A percentile compares a stretch with the other conserved stretches of the same genome.
Evolutionary conservation across 2,113 vertebrate genomes (phyloP).

Genomic region (Dipodomys ordii): DNA sequence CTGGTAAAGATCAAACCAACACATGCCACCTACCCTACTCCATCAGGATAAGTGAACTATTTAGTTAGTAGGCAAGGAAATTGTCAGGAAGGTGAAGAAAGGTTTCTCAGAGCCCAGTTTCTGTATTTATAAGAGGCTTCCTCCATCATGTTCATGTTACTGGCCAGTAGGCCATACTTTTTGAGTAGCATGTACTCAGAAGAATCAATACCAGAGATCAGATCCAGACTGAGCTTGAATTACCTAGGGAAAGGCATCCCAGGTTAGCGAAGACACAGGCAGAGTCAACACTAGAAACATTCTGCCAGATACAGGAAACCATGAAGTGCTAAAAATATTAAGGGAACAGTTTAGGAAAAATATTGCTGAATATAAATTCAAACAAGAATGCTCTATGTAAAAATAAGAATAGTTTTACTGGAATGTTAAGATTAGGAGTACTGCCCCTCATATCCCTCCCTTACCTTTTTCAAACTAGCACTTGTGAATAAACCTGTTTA

Average conservation of each 20-base stretch:
- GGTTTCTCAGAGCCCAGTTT: neutral
- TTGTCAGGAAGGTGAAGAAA: neutral
- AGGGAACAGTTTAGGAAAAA: neutral
- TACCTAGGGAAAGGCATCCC: neutral
- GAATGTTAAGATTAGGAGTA: neutral
- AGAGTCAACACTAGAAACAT: neutral
- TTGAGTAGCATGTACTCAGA: neutral
- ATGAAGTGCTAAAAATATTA: neutral
- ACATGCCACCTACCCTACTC: neutral
- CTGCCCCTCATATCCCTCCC: neutral
- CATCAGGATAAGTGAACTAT: neutral
- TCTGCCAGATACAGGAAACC: neutral
- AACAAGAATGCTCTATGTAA: neutral
- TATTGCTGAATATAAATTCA: neutral
- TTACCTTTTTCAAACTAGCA: neutral
- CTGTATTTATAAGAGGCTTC: neutral
- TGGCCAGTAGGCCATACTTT: neutral
- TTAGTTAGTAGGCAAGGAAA: neutral
- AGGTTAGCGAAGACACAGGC: neutral
- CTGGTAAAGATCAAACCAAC: neutral
- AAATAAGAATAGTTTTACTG: neutral
- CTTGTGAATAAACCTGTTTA: neutral
- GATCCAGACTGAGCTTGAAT: neutral
- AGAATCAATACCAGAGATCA: neutral
- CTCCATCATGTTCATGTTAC: too few species aligned